Conservation (phyloP, 1,140 invertebrate species). For the Trichonephila inaurata region DNA sequence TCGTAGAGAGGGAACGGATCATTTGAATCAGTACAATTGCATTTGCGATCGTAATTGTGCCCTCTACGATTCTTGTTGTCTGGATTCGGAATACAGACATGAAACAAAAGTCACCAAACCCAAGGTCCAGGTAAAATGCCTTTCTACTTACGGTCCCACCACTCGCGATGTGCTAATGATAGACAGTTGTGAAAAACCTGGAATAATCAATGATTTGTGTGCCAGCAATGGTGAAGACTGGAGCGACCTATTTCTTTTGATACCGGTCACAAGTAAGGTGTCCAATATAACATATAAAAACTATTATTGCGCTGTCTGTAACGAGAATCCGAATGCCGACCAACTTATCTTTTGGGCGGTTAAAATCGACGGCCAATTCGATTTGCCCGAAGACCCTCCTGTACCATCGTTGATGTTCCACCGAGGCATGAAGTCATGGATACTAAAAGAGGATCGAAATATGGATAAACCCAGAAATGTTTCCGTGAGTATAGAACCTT, state of each 20-base stretch:
- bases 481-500: background rate
- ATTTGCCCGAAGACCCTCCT: background rate
- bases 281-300: slow-evolving; percentile 83
- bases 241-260: slow-evolving; percentile 81
- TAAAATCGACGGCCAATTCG: background rate
- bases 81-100: background rate
- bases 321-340: slow-evolving; percentile 79
- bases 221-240: slow-evolving; percentile 13
- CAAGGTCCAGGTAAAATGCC: background rate
- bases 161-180: background rate
- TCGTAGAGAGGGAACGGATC: background rate
- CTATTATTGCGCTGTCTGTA: slow-evolving; percentile 83
- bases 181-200: background rate
- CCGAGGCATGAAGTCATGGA: background rate
- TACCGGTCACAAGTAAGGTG: slow-evolving; percentile 81
- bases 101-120: background rate
- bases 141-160: background rate
- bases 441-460: background rate
- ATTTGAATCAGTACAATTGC: background rate
- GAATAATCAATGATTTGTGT: background rate
- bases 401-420: background rate
- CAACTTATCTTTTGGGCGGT: background rate
- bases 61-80: background rate
- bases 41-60: background rate
- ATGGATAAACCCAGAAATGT: background rate